Evolutionary conservation across 2,888 invertebrate species (phyloP), one percentile per base, ranked within the genome.

Genomic region (Drosophila austrosaltans): DNA sequence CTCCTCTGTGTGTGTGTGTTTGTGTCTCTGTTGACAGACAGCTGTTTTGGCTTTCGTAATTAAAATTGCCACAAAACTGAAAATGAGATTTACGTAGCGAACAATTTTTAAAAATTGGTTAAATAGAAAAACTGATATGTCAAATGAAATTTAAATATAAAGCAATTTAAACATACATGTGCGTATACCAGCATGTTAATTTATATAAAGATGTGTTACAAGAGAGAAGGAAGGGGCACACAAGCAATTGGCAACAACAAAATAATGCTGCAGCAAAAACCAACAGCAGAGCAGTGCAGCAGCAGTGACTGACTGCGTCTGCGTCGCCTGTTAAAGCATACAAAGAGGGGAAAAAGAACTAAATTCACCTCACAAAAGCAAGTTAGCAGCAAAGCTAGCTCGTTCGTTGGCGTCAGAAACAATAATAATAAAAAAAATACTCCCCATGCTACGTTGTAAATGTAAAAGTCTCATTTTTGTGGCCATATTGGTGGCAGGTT

Each of bases 11-110:
- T 68, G 66, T 69, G 53, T 32, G 32, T 53, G 59, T 48, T 44
- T 54, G 53, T 28, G 53, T 40, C 54, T 53, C 57, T 76, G 69
- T 63, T 81, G 80, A 78, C 74, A 70, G 86, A 82, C 82, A 82
- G 82, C 82, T 85, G 86, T 82, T 85, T 85, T 78, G 74, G 66
- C 61, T 74, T 77, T 74, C 1, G 75, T 72, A 82, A 82, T 80
- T 82, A 75, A 76, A 77, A 74, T 69, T 69, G 66, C 74, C 77
- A 85, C 74, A 82, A 73, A 3, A 69, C 16, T 76, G 82, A 82
- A 82, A 82, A 76, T 74, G 61, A 72, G 61, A 30, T 66, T 40
- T 39, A 56, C 42, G 10, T 56, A 20, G 48, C 25, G 22, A 25
- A 48, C 1, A 10, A 48, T 25, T 12, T 48, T 48, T 5, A 25